Evolutionary conservation across 2,797 vertebrate genomes (phyloP).

Genomic region (Potorous gilbertii): DNA sequence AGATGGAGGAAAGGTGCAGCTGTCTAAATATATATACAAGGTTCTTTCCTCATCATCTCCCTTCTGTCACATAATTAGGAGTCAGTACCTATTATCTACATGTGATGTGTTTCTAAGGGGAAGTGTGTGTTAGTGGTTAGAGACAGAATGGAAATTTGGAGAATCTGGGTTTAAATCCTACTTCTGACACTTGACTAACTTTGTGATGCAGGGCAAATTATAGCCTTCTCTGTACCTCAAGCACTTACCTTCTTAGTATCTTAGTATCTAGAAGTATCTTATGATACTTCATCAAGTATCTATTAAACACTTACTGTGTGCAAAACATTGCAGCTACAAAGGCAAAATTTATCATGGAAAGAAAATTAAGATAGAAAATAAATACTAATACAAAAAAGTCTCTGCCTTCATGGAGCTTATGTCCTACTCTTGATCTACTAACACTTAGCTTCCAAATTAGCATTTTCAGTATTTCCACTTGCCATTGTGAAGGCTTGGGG

Average conservation of each 20-base stretch:
- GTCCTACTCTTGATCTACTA: not conserved
- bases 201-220: not conserved
- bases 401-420: not conserved
- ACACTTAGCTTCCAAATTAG: not conserved
- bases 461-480: not conserved
- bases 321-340: not conserved
- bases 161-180: not conserved
- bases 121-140: not conserved
- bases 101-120: not conserved
- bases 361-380: not conserved
- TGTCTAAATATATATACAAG: not conserved
- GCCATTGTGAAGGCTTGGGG: not conserved
- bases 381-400: not conserved
- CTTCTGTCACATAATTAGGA: not conserved
- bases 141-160: not conserved
- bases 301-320: not conserved
- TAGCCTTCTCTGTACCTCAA: not conserved
- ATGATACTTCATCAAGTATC: not conserved
- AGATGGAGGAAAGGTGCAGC: not conserved
- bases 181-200: not conserved
- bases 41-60: not conserved
- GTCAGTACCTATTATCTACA: not conserved
- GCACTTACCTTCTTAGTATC: not conserved
- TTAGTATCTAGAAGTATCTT: too few species aligned
- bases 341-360: not conserved